Evolutionary conservation across 2,797 vertebrate species (phyloP), one percentile per base, ranked within the genome.

Genomic region (Taenioides sp.): DNA sequence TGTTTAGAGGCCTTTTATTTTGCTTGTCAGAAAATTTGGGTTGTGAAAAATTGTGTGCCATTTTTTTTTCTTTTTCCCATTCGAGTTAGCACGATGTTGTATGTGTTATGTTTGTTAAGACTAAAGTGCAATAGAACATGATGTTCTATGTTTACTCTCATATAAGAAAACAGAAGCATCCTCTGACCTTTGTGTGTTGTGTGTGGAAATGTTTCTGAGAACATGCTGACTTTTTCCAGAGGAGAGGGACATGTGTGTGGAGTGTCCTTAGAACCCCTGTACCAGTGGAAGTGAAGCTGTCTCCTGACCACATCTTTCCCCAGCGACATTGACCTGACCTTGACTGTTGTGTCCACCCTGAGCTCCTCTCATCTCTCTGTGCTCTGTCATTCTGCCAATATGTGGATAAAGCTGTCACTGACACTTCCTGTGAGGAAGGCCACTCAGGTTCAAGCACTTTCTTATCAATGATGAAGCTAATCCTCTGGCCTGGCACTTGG

Each of bases 341-440:
- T 88, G 80, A 79, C 81, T 66, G 23, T 55, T 27, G 73, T 76
- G 63, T 79, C 60, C 57, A 20, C 69, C 50, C 60, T 34, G 73
- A 61, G 52, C 70, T 37, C 67, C 64, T 76, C 43, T 61, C 40
- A 70, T 74, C 73, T 79, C 80, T 80, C 62, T 67, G 40, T 34
- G 52, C 6, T 20, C 72, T 73, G 81, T 75, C 67, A 63, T 74
- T 60, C 67, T 76, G 72, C 78, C 83, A 84, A 72, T 81, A 75
- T 69, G 70, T 85, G 83, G 88, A 87, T 83, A 73, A 83, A 83
- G 79, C 86, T 84, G 87, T 89, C 86, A 84, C 66, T 64, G 81
- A 88, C 86, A 86, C 87, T 80, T 92, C 87, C 87, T 87, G 82
- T 80, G 47, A 74, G 82, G 83, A 86, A 84, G 82, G 81, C 58